Percentiles rank a stretch among this genome's conserved stretches.
Evolutionary conservation across 2,888 invertebrate species (phyloP).

Genomic region (Corbicula japonica): DNA sequence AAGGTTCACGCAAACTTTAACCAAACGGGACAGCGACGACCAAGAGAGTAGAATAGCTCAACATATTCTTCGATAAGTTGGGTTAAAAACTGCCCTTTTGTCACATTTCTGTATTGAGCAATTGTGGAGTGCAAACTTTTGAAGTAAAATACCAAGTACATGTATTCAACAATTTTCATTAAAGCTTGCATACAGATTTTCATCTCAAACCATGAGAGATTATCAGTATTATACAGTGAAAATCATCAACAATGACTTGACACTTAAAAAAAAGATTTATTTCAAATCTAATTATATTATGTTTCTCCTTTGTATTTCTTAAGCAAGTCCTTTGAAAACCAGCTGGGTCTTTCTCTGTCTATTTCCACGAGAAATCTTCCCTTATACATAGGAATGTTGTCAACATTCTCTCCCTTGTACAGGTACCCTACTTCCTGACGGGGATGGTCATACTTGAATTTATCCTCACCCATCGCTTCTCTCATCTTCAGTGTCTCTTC

Average conservation of each 20-base stretch:
- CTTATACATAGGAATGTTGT: slow-evolving; percentile 84
- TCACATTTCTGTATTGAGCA: too few species aligned
- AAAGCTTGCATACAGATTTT: too few species aligned
- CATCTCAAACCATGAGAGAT: too few species aligned
- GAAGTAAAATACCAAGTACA: too few species aligned
- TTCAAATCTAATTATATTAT: background rate
- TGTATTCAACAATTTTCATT: too few species aligned
- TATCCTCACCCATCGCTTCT: slow-evolving; percentile 91
- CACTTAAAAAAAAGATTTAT: background rate
- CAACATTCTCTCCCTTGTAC: slow-evolving; percentile 92
- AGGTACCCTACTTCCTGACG: slow-evolving; percentile 92
- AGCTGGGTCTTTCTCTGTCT: slow-evolving; percentile 93
- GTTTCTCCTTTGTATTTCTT: slow-evolving; percentile 67
- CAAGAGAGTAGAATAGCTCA: too few species aligned
- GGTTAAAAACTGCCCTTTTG: too few species aligned
- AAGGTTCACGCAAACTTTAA: too few species aligned
- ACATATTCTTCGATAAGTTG: too few species aligned
- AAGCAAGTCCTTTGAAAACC: slow-evolving; percentile 95
- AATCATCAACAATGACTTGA: background rate
- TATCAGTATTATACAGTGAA: too few species aligned
- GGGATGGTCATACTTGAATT: slow-evolving; percentile 89
- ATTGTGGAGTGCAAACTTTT: too few species aligned
- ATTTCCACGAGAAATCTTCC: slow-evolving; percentile 93
- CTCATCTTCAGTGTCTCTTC: slow-evolving; percentile 94
- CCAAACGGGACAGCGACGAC: too few species aligned